Conservation (phyloP, 1,140 invertebrate genomes). For the Leptinotarsa texana region DNA sequence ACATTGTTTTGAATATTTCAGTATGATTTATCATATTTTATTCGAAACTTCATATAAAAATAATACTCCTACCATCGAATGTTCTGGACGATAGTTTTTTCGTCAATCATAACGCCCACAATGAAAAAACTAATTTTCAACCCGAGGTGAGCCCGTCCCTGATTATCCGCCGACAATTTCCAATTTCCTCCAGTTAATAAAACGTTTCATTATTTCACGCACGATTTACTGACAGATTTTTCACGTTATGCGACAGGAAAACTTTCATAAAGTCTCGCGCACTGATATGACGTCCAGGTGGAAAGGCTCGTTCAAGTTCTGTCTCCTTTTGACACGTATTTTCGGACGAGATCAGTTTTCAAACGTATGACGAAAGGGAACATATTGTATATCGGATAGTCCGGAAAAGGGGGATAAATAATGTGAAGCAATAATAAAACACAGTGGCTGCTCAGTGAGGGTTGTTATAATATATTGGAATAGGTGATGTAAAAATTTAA, state of each 20-base stretch:
- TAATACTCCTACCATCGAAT: no score
- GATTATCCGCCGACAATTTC: neutral
- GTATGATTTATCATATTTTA: no score
- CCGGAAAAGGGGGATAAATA: neutral
- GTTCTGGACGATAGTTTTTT: no score
- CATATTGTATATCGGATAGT: neutral
- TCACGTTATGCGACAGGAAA: neutral
- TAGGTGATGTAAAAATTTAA: no score
- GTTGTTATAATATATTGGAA: no score
- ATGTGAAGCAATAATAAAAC: neutral
- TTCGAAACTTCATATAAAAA: no score
- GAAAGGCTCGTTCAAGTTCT: neutral
- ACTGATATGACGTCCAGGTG: neutral
- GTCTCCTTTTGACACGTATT: neutral
- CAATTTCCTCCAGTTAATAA: slow-evolving; percentile 1
- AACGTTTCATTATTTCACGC: slow-evolving; percentile 5
- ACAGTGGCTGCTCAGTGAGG: neutral
- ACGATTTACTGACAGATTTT: slow-evolving; percentile 1
- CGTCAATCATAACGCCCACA: no score
- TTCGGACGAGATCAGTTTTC: neutral
- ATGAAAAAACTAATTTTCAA: no score
- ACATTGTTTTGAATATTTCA: no score
- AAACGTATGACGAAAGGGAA: neutral
- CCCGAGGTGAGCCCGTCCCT: neutral
- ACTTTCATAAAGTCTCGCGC: neutral